Conservation (phyloP, 2,888 invertebrate genomes). For the Nasonia oneida region DNA sequence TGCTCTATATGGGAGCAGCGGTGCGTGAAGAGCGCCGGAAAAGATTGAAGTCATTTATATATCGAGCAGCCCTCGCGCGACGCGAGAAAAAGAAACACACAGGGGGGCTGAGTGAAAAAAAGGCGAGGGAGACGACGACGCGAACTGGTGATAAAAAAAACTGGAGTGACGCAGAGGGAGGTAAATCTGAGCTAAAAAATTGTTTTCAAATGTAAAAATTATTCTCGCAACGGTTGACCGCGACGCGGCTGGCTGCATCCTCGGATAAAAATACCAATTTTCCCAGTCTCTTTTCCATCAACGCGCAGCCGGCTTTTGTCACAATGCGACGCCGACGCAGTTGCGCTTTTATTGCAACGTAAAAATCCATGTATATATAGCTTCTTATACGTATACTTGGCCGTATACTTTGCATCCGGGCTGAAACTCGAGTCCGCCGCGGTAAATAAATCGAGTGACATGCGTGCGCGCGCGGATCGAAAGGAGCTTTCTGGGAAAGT, state of each 20-base stretch:
- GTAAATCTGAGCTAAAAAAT: neutral
- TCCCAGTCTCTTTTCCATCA: conserved; percentile 18
- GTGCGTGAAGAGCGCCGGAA: neutral
- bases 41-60: conserved; percentile 40
- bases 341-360: neutral
- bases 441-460: neutral
- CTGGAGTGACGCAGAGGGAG: neutral
- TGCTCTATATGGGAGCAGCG: neutral
- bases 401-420: neutral
- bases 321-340: neutral
- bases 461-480: neutral
- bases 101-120: neutral
- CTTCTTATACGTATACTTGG: neutral
- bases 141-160: neutral
- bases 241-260: too few species aligned
- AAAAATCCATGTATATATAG: neutral
- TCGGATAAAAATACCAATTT: conserved; percentile 50
- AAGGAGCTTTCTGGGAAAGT: neutral
- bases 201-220: too few species aligned
- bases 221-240: too few species aligned
- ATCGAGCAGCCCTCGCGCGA: conserved; percentile 5
- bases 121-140: neutral
- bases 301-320: conserved; percentile 27
- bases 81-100: neutral
- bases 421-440: neutral